Evolutionary conservation across 2,888 invertebrate species (phyloP), one percentile per base, ranked within the genome.

Genomic region (Plagodis pulveraria): DNA sequence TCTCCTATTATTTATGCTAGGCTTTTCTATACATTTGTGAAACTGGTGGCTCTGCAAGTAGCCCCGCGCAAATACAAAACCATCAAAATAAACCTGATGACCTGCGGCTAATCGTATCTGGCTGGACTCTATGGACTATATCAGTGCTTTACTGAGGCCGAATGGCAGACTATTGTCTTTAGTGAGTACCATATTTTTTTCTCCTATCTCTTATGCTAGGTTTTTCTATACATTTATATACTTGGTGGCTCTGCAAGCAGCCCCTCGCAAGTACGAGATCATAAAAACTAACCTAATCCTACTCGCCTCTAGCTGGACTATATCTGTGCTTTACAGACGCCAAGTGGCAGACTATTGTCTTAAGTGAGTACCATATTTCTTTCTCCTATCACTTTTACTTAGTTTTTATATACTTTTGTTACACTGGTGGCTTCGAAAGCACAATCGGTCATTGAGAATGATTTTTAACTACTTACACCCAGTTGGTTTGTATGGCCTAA

Each of bases 401-500:
- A 4, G 4, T 22, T 22, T 22, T 22, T 22, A 1, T 22, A 22
- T 22, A 22, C 22, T 2, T 22, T 4, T 22, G 44, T 6, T 4
- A 56, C 54, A 44, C 53, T 61, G 34, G 58, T 57, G 34, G 55
- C 63, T 5, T 56, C 58, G 0, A 55, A 56, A 22, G 56, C 63
- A 2, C 70, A 59, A 6, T 33, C 69, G n/a, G 57, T 76, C 7
- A 55, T 75, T 0, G 74, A 73, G 49, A 34, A 0, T 74, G 5
- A 68, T 67, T 0, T 76, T 77, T 40, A 53, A 51, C 0, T 72
- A 67, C 42, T 61, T 69, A 36, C 70, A 72, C 45, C 6, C 70
- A 8, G 64, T 70, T n/a, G 75, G 70, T 40, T 61, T 72, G 50
- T 78, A 77, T 58, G 80, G 76, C n/a, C n/a, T n/a, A n/a, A n/a